Percentiles rank a stretch among this genome's conserved stretches.
Evolutionary conservation across 92 coral and sea anemone genomes (phyloP).

Genomic region (Phenganax subtilis): DNA sequence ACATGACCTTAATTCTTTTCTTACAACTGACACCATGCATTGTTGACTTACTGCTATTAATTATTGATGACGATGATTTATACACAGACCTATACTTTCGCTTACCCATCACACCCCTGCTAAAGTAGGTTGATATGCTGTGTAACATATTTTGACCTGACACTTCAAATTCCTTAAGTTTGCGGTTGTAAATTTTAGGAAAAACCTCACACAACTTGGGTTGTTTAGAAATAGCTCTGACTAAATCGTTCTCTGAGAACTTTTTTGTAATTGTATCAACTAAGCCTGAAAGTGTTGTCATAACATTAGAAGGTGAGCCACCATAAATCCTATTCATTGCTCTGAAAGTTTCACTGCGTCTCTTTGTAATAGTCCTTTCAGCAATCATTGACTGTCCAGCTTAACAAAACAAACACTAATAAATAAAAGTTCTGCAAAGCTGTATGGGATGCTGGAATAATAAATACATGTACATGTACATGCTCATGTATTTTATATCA

Average conservation of each 20-base stretch:
- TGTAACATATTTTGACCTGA: slow-evolving; percentile 56
- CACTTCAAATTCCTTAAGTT: slow-evolving; percentile 54
- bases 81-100: slow-evolving; percentile 59
- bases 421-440: too few species aligned
- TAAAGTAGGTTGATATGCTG: slow-evolving; percentile 58
- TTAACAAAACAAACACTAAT: background rate
- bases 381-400: slow-evolving; percentile 47
- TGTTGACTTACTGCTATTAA: background rate
- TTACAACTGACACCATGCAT: slow-evolving; percentile 31
- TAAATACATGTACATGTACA: background rate
- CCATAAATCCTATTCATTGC: slow-evolving; percentile 66
- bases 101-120: slow-evolving; percentile 62
- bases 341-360: slow-evolving; percentile 64
- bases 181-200: slow-evolving; percentile 57
- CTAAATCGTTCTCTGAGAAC: slow-evolving; percentile 48
- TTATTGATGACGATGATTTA: slow-evolving; percentile 47
- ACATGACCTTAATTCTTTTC: slow-evolving; percentile 60
- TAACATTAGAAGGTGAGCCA: slow-evolving; percentile 50
- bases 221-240: slow-evolving; percentile 53
- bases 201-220: slow-evolving; percentile 61
- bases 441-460: too few species aligned
- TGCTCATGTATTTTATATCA: background rate
- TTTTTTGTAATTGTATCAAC: slow-evolving; percentile 55
- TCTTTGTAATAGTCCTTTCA: slow-evolving; percentile 56
- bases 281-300: slow-evolving; percentile 60